phyloP scores from a whole-genome alignment of 2,113 vertebrate genomes.

The Hemiprocne comata region DNA sequence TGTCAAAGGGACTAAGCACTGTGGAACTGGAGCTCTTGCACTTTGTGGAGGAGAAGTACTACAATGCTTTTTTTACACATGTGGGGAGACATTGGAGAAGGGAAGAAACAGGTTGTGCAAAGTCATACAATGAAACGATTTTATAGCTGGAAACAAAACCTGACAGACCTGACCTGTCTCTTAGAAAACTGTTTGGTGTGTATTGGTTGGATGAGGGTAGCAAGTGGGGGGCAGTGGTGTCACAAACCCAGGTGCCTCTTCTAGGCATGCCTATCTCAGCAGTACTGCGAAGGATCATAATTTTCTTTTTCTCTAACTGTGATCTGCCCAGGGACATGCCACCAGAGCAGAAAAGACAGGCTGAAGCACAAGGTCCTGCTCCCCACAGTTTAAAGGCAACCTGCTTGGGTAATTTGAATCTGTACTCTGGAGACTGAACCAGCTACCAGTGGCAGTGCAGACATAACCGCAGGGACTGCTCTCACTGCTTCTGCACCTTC shows the following conservation, averaged over 20 bases:
- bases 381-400: not conserved
- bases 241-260: not conserved
- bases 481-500: not conserved
- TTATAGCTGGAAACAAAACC: not conserved
- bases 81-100: not conserved
- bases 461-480: not conserved
- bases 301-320: not conserved
- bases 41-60: not conserved
- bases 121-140: not conserved
- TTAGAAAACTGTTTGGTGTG: not conserved
- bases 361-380: not conserved
- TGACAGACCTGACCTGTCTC: not conserved
- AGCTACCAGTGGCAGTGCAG: not conserved
- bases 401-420: not conserved
- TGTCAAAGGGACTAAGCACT: not conserved
- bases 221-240: accelerated
- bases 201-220: not conserved
- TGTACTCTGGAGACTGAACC: not conserved
- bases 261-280: not conserved
- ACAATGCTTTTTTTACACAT: not conserved
- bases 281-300: accelerated
- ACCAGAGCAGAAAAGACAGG: not conserved
- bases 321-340: not conserved
- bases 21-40: not conserved
- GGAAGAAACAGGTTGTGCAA: not conserved